phyloP scores from a whole-genome alignment of 2,888 invertebrate genomes.

The Xanthostigma xanthostigma region DNA sequence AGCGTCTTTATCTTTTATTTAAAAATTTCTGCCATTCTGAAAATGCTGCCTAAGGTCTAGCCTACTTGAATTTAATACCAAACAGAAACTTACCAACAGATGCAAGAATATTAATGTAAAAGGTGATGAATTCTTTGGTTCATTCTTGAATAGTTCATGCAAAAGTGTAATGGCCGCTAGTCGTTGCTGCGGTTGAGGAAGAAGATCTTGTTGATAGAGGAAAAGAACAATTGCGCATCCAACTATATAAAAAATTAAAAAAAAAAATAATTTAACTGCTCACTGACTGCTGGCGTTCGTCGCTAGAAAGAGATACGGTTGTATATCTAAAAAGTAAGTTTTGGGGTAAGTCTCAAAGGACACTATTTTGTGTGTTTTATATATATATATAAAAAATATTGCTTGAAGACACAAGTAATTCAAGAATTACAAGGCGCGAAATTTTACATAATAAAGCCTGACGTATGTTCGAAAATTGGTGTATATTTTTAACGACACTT shows the following conservation, averaged over 20 bases:
- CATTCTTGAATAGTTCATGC: conserved; percentile 54
- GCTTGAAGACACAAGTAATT: too few relatives aligned
- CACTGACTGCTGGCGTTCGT: conserved; percentile 16
- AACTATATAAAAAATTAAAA: conserved; percentile 27
- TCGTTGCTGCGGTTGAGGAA: conserved; percentile 49
- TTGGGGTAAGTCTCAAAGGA: too few relatives aligned
- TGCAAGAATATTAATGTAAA: conserved; percentile 56
- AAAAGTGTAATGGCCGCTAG: conserved; percentile 52
- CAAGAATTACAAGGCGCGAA: too few relatives aligned
- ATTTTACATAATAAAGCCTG: too few relatives aligned
- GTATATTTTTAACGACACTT: too few relatives aligned
- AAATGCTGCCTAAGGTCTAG: not conserved
- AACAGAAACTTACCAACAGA: conserved; percentile 36
- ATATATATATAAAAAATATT: too few relatives aligned
- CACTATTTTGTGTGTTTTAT: too few relatives aligned
- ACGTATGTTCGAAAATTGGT: too few relatives aligned
- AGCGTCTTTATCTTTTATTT: too few relatives aligned
- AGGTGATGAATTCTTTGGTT: conserved; percentile 49
- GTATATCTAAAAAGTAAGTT: too few relatives aligned
- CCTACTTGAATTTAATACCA: conserved; percentile 7
- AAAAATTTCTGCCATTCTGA: too few relatives aligned
- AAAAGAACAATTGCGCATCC: conserved; percentile 45
- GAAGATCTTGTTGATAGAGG: conserved; percentile 53
- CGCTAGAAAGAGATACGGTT: too few relatives aligned
- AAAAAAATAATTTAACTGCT: conserved; percentile 11